Base-by-base conservation (phyloP, 2,888 invertebrate genomes). In the Liodrosophila aerea region DNA sequence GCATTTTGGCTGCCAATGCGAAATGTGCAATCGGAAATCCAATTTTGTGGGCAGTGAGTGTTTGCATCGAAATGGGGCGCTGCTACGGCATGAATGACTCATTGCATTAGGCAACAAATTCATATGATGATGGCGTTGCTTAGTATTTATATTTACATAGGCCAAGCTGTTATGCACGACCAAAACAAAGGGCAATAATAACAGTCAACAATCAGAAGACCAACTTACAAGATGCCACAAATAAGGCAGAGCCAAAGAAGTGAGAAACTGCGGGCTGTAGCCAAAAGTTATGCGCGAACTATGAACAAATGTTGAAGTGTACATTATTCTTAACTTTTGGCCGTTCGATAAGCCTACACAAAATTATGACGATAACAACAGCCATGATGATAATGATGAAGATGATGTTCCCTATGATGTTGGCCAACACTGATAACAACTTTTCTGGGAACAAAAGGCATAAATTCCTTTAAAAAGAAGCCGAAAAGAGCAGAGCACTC, bases 241-340 rank as follows among this genome's bases (percentile, higher is more conserved):
- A 44, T 33, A 54, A 43, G 30, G 7, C 9, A 27, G 11, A 37
- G 33, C 31, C 13, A n/a, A 18, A 9, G 34, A 15, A 4, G 13
- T 8, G 8, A 43, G 29, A 13, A 30, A 57, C 70, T 69, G 2
- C 3, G 2, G 22, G 22, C 60, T 61, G 65, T 39, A 34, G 16
- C 7, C 30, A 47, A 59, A 74, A 78, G 64, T 78, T 77, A 49
- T 52, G 43, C 37, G 34, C 31, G 43, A 83, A 83, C 80, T 76
- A 73, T 61, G 80, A 53, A 50, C 51, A 45, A 76, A 83, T 49
- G 61, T 71, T 65, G 52, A 76, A 80, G 73, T 72, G 76, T 54
- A 71, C 75, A 76, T 80, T 76, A 77, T 76, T 73, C 71, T 63
- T 69, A 73, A 83, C 76, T 76, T 78, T 73, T 52, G 46, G 66